Evolutionary conservation across 92 coral and sea anemone genomes (phyloP).

Genomic region (Zoanthus sociatus): DNA sequence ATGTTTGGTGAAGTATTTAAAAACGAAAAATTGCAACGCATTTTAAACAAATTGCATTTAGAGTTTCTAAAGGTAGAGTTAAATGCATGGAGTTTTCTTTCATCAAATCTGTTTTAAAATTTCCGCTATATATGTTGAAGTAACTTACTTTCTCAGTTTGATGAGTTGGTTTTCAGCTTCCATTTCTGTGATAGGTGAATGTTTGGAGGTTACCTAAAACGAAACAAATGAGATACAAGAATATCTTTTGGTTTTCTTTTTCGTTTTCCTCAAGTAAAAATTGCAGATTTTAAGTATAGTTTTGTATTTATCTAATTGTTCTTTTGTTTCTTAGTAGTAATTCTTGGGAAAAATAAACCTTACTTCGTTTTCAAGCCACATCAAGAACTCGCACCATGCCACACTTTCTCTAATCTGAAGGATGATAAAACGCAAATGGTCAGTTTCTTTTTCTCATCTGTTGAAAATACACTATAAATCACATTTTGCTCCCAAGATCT

Average conservation of each 20-base stretch:
- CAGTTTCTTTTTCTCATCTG: background rate
- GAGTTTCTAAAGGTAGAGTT: too few relatives aligned
- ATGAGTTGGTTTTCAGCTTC: constrained; percentile 47
- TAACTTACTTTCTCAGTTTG: constrained; percentile 49
- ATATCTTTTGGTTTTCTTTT: background rate
- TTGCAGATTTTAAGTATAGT: background rate
- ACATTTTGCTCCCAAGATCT: too few relatives aligned
- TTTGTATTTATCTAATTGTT: background rate
- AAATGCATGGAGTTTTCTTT: background rate
- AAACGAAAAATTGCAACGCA: too few relatives aligned
- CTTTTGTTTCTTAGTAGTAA: background rate
- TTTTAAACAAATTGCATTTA: too few relatives aligned
- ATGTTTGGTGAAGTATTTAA: too few relatives aligned
- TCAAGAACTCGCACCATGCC: constrained; percentile 40
- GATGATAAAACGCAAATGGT: background rate
- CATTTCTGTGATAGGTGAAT: constrained; percentile 53
- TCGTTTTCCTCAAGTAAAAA: background rate
- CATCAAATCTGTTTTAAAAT: background rate
- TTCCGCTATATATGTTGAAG: background rate
- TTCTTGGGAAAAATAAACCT: background rate
- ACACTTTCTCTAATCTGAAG: constrained; percentile 37
- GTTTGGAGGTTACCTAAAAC: constrained; percentile 30
- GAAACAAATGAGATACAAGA: background rate
- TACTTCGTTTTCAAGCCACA: constrained; percentile 42
- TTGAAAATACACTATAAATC: too few relatives aligned